These are phyloP conservation scores for Philhelius pedissequus DNA, from an alignment of 2,888 invertebrate species.

Conservation along the genomic window DNA sequence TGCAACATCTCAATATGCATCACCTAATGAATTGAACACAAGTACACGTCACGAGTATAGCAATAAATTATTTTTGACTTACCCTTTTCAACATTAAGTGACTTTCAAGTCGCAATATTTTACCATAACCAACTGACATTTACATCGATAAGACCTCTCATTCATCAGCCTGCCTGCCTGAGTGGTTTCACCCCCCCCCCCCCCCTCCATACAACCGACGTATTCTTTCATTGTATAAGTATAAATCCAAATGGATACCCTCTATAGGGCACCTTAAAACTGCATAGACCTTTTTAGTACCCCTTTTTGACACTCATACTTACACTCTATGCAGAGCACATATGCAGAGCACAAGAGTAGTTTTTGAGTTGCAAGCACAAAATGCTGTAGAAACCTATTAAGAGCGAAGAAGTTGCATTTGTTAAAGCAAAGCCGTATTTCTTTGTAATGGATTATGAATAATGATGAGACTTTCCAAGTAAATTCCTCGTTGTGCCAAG, in stretches of 20 bases:
- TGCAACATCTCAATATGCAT: background rate
- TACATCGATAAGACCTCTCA: conserved; percentile 56
- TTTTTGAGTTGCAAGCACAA: conserved; percentile 9
- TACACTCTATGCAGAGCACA: background rate
- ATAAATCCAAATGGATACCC: background rate
- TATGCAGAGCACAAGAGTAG: background rate
- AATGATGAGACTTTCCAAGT: conserved; percentile 55
- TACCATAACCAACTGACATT: conserved; percentile 37
- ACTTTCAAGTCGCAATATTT: conserved; percentile 52
- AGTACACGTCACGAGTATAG: conserved; percentile 12
- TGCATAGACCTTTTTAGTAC: conserved; percentile 11
- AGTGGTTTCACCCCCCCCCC: no score
- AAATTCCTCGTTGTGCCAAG: conserved; percentile 3
- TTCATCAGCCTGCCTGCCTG: conserved; percentile 28
- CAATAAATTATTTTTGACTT: conserved; percentile 28
- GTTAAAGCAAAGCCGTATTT: conserved; percentile 34
- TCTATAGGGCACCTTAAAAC: background rate
- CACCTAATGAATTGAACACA: conserved; percentile 47
- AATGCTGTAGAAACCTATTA: conserved; percentile 38
- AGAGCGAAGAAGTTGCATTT: conserved; percentile 53
- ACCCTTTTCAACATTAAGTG: conserved; percentile 29
- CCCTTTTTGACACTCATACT: background rate
- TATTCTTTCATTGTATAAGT: background rate
- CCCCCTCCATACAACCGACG: background rate
- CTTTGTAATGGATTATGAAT: conserved; percentile 64